Evolutionary conservation across 1,140 invertebrate species (phyloP).

Genomic region (Carposina sasakii): DNA sequence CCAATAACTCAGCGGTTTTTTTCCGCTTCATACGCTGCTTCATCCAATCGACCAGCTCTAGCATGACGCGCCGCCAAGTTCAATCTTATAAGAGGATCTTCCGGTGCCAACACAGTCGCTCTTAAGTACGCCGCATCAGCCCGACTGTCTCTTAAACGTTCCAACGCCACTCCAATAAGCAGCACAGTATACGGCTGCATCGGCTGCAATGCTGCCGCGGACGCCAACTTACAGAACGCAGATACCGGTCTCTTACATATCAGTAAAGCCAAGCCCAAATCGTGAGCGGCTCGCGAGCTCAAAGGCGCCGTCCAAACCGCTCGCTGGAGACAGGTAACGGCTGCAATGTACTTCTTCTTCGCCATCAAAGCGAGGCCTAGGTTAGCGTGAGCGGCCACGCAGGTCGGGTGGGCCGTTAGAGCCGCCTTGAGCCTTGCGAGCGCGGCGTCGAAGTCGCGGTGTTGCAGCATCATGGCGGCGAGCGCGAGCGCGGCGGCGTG

Average conservation of each 20-base stretch:
- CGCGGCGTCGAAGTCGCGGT: conserved; percentile 49
- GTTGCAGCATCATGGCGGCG: conserved; percentile 62
- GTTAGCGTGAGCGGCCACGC: conserved; percentile 55
- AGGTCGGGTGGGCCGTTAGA: conserved; percentile 47
- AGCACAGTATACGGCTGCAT: conserved; percentile 49
- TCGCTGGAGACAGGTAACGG: conserved; percentile 53
- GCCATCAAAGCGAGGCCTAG: conserved; percentile 51
- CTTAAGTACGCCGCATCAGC: conserved; percentile 50
- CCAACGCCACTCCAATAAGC: conserved; percentile 51
- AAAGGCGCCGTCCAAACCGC: conserved; percentile 51
- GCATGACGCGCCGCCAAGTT: conserved; percentile 52
- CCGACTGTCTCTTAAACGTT: conserved; percentile 48
- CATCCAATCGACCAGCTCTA: conserved; percentile 31
- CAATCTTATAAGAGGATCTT: conserved; percentile 43
- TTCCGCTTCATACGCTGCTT: conserved; percentile 45
- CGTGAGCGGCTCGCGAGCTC: conserved; percentile 45
- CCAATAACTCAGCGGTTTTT: conserved; percentile 25
- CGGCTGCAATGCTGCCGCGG: conserved; percentile 47
- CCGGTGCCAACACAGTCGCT: conserved; percentile 34
- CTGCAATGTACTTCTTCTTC: conserved; percentile 62
- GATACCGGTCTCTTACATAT: conserved; percentile 43
- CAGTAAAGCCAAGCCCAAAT: conserved; percentile 47
- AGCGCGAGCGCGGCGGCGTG: conserved; percentile 54
- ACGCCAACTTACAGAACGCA: conserved; percentile 54
- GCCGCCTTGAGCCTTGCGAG: conserved; percentile 54